Evolutionary conservation across 2,888 invertebrate species (phyloP), one percentile per base, ranked within the genome.

Genomic region (Conus canariensis): DNA sequence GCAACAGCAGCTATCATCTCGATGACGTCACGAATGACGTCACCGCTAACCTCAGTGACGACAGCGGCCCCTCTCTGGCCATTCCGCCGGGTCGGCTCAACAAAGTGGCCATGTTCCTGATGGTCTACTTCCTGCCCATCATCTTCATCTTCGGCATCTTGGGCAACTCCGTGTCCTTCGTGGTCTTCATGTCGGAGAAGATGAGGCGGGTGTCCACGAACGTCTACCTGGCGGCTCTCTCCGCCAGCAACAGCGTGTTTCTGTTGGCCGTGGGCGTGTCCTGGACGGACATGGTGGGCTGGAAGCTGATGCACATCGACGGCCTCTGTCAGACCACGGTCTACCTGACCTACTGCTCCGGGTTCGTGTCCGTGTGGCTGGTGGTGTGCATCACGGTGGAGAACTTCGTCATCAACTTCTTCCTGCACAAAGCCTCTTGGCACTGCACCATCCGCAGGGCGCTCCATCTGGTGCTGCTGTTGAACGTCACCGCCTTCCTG

Each of bases 371-470:
- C 93, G 98, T 98, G 0, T 98, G 98, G 98, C 97, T 98, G 91
- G 98, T 98, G 45, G 98, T 98, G 12, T 97, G 98, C 0, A 98
- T 98, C 95, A 98, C 98, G 0, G 97, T 98, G 1, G 98, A 98
- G 95, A 97, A 98, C 56, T 98, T 98, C 95, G 97, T 98, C 10
- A 94, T 94, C 30, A 94, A 93, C 30, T 94, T 94, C 87, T 94
- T 94, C 87, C 93, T 94, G 19, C 93, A 93, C 9, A 92, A 92
- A 25, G 94, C 94, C 1, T 92, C 93, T 6, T 90, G 91, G 0
- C 92, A 93, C 90, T 94, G 94, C 86, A 94, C 94, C 3, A 93
- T 94, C 6, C 88, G 91, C 25, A 92, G 93, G 56, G 94, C 94
- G 30, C 90, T 92, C 19, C 88, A 93, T 7, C 93, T 93, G 0